Conservation (phyloP, 2,797 vertebrate species). For the Fratercula arctica region DNA sequence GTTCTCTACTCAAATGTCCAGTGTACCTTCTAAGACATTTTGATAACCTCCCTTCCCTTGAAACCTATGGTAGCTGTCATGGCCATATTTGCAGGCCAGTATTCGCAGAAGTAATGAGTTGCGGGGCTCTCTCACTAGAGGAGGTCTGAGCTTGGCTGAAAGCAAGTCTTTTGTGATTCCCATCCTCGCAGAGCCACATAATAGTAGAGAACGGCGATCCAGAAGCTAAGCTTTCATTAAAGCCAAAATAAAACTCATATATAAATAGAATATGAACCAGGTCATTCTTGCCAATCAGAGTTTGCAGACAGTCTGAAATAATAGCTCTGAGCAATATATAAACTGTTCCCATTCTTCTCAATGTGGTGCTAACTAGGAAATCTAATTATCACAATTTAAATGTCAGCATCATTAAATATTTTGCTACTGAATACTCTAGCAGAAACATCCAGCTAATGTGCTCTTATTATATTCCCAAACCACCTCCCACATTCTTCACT, state of each 20-base stretch:
- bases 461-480: constrained; percentile 2
- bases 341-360: constrained; percentile 51
- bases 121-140: background rate
- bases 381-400: constrained; percentile 53
- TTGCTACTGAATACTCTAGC: constrained; percentile 24
- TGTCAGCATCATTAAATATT: constrained; percentile 66
- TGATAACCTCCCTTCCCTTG: background rate
- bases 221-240: constrained; percentile 49
- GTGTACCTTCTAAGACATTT: background rate
- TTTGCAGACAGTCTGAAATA: constrained; percentile 64
- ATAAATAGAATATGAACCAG: constrained; percentile 57
- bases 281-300: constrained; percentile 61
- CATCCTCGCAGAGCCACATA: background rate
- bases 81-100: background rate
- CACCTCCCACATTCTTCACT: background rate
- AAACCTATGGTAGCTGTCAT: background rate
- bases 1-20: background rate
- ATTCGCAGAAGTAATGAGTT: background rate
- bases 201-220: constrained; percentile 50
- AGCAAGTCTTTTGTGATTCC: constrained; percentile 16
- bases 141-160: background rate
- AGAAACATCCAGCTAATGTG: constrained; percentile 36
- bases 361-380: constrained; percentile 45
- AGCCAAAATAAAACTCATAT: constrained; percentile 32
- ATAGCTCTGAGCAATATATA: constrained; percentile 35